Base-by-base conservation (phyloP, 2,888 invertebrate genomes). In the Osedax frankpressi region DNA sequence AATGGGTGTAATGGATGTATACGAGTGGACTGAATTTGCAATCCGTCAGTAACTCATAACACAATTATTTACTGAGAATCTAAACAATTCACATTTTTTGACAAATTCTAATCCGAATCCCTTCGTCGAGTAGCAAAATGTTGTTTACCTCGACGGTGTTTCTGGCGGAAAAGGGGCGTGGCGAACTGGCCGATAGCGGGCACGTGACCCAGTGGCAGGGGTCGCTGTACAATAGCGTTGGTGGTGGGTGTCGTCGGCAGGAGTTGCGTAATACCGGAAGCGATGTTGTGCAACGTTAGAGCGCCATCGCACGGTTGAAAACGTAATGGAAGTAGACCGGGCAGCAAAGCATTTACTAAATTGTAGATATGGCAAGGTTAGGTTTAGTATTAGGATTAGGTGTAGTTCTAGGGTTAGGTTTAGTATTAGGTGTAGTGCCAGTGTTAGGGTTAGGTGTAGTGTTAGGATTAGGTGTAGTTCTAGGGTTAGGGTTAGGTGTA, bases 401-500 rank as follows among this genome's bases (percentile, higher is more conserved):
- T n/a, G 65, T 65, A 65, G 65, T 65, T n/a, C 19, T 65, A 65
- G 65, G 14, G 25, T 14, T 65, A 65, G 65, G 14, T n/a, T 14
- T 65, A 65, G 24, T 65, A 65, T 0, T 65, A 26, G 24, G 11
- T n/a, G 65, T 65, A 65, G 65, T 65, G 25, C 19, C 24, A 65
- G 65, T 65, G 25, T 14, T 65, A 65, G 65, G 14, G 25, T 14
- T 65, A 65, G 65, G 14, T n/a, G 65, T 65, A 65, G 65, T 65
- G 25, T 14, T 65, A 65, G 65, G 14, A 65, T 14, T 65, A 65
- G 65, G 14, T n/a, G 65, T 65, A 65, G 65, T 65, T n/a, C 19
- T 65, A 65, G 65, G 14, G 25, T 14, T 65, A 65, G 65, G 14
- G 25, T 14, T 65, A 65, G 65, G 14, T n/a, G 65, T 65, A 44